Percentiles rank a stretch among this genome's conserved stretches.
Conservation (phyloP, 2,888 invertebrate species). For the Tenthredo distinguenda region DNA sequence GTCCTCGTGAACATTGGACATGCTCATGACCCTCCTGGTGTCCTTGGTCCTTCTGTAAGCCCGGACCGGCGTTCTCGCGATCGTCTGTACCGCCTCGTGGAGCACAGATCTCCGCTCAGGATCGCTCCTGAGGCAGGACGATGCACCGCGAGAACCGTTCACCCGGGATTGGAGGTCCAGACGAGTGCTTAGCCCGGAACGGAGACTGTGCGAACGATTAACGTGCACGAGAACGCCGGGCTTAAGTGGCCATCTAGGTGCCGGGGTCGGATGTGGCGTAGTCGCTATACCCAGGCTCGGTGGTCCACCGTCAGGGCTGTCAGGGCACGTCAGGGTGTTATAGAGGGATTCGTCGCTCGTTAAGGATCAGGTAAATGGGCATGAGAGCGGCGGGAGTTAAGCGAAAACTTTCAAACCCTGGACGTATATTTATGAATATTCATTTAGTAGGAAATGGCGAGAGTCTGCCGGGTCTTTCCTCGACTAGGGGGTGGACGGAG, state of each 20-base stretch:
- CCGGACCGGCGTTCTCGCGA: constrained; percentile 62
- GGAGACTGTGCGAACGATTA: constrained; percentile 88
- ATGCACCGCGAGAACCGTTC: constrained; percentile 62
- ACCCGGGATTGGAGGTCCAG: constrained; percentile 63
- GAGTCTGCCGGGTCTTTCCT: not conserved
- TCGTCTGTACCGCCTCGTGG: constrained; percentile 36
- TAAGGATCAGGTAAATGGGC: not conserved
- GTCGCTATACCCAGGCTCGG: constrained; percentile 74
- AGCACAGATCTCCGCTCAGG: constrained; percentile 29
- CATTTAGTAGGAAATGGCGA: not conserved
- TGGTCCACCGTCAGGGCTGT: constrained; percentile 79
- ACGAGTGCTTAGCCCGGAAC: constrained; percentile 72
- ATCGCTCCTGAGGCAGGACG: constrained; percentile 55
- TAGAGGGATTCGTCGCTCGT: constrained; percentile 27
- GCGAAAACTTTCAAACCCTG: not conserved
- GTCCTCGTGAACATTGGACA: constrained; percentile 68
- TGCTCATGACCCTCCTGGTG: constrained; percentile 58
- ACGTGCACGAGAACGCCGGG: constrained; percentile 94
- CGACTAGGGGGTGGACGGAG: not conserved
- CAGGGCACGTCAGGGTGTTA: constrained; percentile 46
- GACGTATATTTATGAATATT: constrained; percentile 15
- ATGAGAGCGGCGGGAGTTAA: not conserved
- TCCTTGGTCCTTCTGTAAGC: constrained; percentile 67
- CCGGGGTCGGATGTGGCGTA: constrained; percentile 75
- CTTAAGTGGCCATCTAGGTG: constrained; percentile 91